Evolutionary conservation across 2,888 invertebrate species (phyloP).

Genomic region (Nymphalis c-album): DNA sequence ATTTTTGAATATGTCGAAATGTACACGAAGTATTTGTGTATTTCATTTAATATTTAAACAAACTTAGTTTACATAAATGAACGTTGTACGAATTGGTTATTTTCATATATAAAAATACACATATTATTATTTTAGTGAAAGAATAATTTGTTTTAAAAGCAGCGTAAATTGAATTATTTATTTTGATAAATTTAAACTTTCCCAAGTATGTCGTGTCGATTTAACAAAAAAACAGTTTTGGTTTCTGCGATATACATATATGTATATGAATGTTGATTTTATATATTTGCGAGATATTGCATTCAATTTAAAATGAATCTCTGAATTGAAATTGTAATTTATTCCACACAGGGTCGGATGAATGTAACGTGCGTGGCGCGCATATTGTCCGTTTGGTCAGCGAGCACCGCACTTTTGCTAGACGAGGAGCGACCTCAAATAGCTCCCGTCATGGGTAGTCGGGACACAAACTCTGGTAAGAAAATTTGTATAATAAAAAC

Average conservation of each 20-base stretch:
- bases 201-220: too few species aligned
- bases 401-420: conserved; percentile 76
- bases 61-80: too few species aligned
- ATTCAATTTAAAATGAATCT: not conserved
- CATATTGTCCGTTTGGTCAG: conserved; percentile 82
- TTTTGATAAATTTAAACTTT: too few species aligned
- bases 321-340: not conserved
- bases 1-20: not conserved
- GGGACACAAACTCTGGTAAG: conserved; percentile 79
- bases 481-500: not conserved
- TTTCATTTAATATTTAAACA: too few species aligned
- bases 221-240: too few species aligned
- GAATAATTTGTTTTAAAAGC: too few species aligned
- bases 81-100: too few species aligned
- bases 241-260: too few species aligned
- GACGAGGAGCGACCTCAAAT: conserved; percentile 85
- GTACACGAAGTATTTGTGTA: not conserved
- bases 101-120: too few species aligned
- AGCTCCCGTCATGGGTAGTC: conserved; percentile 84
- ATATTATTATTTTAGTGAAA: too few species aligned
- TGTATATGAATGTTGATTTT: too few species aligned
- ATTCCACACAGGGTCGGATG: conserved; percentile 71
- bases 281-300: not conserved
- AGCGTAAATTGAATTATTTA: too few species aligned
- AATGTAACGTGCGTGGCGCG: conserved; percentile 83